These are phyloP conservation scores for Cryptoblepharus egeriae DNA, from an alignment of 2,797 vertebrate genomes.

Conservation along the genomic window DNA sequence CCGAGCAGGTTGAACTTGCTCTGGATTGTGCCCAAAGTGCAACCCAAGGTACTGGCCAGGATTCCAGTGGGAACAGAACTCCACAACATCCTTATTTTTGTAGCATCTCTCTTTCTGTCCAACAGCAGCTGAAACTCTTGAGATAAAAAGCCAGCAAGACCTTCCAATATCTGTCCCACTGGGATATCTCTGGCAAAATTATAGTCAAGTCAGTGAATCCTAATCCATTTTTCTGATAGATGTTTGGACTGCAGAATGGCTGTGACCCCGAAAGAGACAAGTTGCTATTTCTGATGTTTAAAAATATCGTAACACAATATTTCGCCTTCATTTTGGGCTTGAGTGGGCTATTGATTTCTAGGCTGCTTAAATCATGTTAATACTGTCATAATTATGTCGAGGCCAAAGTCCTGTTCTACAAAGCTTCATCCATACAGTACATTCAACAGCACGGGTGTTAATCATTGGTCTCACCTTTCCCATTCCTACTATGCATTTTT, in stretches of 20 bases:
- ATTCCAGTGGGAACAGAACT: not conserved
- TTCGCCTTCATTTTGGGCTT: constrained; percentile 64
- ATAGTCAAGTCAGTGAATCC: constrained; percentile 10
- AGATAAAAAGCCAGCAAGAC: not conserved
- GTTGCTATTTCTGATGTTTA: constrained; percentile 49
- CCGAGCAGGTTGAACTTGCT: too few relatives aligned
- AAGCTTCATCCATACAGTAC: constrained; percentile 57
- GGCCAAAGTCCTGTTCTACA: constrained; percentile 50
- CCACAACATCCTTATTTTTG: too few relatives aligned
- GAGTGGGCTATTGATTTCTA: constrained; percentile 67
- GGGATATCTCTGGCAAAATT: constrained; percentile 2
- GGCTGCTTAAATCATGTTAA: constrained; percentile 69
- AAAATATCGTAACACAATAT: constrained; percentile 27
- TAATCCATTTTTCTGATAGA: constrained; percentile 34
- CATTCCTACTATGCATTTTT: not conserved
- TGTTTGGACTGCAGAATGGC: constrained; percentile 47
- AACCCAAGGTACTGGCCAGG: not conserved
- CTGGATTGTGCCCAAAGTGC: too few relatives aligned
- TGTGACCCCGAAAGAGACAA: constrained; percentile 55
- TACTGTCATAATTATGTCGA: constrained; percentile 64
- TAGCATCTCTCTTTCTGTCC: not conserved
- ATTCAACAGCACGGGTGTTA: constrained; percentile 62
- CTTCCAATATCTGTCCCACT: constrained; percentile 6
- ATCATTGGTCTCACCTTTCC: constrained; percentile 58
- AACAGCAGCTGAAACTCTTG: too few relatives aligned